Percentiles rank a stretch among this genome's conserved stretches.
phyloP scores from a whole-genome alignment of 2,888 invertebrate genomes.

The Drosophila yooni region DNA sequence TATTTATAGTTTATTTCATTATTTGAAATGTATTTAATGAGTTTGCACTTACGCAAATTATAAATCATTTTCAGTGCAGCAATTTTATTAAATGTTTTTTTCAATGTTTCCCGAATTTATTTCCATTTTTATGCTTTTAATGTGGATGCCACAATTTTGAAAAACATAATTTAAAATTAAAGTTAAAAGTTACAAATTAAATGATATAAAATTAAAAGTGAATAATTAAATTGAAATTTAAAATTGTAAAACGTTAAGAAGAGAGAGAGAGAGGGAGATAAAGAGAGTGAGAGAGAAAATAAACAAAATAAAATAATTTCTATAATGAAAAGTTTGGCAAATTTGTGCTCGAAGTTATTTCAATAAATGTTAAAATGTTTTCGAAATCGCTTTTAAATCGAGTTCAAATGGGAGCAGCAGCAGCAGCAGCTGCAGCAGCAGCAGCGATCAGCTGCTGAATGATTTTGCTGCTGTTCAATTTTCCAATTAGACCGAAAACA shows the following conservation, averaged over 20 bases:
- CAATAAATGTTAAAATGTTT: neutral
- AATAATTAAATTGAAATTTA: neutral
- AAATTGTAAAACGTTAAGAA: neutral
- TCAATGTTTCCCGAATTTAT: too few species aligned
- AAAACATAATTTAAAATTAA: neutral
- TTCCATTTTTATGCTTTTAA: too few species aligned
- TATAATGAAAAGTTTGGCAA: neutral
- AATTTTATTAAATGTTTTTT: neutral
- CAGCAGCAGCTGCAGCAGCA: too few species aligned
- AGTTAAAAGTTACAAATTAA: too few species aligned
- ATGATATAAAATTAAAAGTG: too few species aligned
- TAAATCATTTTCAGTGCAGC: neutral
- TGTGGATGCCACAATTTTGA: too few species aligned
- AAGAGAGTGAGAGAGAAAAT: neutral
- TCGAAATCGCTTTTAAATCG: too few species aligned
- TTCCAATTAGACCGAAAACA: slow-evolving; percentile 57
- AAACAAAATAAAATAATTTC: neutral
- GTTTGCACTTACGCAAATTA: neutral
- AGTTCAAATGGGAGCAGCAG: too few species aligned
- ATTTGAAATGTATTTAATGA: too few species aligned
- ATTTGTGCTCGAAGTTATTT: neutral
- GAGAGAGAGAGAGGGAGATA: neutral
- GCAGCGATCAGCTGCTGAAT: neutral
- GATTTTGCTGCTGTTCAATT: slow-evolving; percentile 20
- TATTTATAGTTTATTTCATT: neutral